Base-by-base conservation (phyloP, 2,888 invertebrate species). In the Actias luna region DNA sequence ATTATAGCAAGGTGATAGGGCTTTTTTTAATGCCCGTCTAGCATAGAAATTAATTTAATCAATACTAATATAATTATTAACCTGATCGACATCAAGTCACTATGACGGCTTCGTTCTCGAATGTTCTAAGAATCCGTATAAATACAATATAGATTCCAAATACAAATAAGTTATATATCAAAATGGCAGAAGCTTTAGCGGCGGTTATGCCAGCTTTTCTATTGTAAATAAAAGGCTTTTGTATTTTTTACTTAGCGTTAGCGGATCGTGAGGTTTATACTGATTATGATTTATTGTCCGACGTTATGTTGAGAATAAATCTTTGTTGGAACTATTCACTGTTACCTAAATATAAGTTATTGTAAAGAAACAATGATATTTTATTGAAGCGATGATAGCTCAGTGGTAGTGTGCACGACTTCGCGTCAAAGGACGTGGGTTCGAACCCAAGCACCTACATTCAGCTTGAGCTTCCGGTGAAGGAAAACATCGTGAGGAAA, bases 221-320 rank as follows among this genome's bases (percentile, higher is more conserved):
- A 18, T 16, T 18, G n/a, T 18, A 42, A 16, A 36, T 14, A 36
- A 36, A 18, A 36, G 16, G 14, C 18, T 18, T 18, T 42, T 42
- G 18, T 42, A 8, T 42, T 42, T 42, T 42, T 42, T 42, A 42
- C 18, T 42, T 42, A 16, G 7, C 42, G 5, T 42, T 42, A 42
- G n/a, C 42, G 42, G n/a, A 42, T n/a, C 42, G 42, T 42, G 42
- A 18, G 42, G 42, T 42, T 42, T 42, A 42, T 42, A 18, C 42
- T 42, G 42, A 42, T 42, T 42, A 42, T 42, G 42, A 42, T 42
- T 42, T 42, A 42, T 42, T 5, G 42, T 42, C 5, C 7, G 16
- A 42, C n/a, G 18, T 42, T 18, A 42, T 42, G 42, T 42, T n/a
- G n/a, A 0, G 42, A 42, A 42, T 42, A 42, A 42, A 42, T 42